Percentiles rank a stretch among this genome's conserved stretches.
Conservation (phyloP, 2,888 invertebrate species). For the Formica aserva region DNA sequence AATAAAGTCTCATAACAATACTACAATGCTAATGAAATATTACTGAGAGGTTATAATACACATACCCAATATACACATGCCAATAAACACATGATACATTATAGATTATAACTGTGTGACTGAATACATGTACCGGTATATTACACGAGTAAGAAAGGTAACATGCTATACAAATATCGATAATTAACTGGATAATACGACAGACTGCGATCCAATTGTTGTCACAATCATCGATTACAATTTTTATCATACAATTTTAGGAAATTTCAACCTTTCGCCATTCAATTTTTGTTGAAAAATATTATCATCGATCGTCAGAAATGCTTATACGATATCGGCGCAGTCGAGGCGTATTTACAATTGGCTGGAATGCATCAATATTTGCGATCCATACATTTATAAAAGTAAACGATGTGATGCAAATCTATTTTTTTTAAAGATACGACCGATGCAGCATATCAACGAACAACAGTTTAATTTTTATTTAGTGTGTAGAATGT, state of each 20-base stretch:
- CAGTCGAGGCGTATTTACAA: neutral
- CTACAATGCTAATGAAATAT: conserved; percentile 20
- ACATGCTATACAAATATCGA: conserved; percentile 3
- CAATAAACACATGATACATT: conserved; percentile 20
- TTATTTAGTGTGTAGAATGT: neutral
- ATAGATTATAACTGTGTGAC: neutral
- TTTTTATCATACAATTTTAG: neutral
- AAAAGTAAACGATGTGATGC: neutral
- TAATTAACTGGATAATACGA: conserved; percentile 25
- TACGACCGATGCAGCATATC: neutral
- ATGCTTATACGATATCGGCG: neutral
- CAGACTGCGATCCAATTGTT: neutral
- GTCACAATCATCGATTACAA: neutral
- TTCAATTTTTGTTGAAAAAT: neutral
- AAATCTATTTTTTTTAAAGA: neutral
- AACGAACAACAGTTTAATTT: neutral
- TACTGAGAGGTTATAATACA: conserved; percentile 1
- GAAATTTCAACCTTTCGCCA: neutral
- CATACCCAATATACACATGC: neutral
- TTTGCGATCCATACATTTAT: neutral
- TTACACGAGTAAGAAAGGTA: conserved; percentile 20
- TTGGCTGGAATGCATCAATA: neutral
- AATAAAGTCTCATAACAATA: neutral
- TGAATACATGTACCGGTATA: neutral
- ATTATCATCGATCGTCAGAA: neutral